A percentile compares a stretch with the other conserved stretches of the same genome.
Evolutionary conservation across 2,888 invertebrate species (phyloP).

Genomic region (Drosophila helvetica): DNA sequence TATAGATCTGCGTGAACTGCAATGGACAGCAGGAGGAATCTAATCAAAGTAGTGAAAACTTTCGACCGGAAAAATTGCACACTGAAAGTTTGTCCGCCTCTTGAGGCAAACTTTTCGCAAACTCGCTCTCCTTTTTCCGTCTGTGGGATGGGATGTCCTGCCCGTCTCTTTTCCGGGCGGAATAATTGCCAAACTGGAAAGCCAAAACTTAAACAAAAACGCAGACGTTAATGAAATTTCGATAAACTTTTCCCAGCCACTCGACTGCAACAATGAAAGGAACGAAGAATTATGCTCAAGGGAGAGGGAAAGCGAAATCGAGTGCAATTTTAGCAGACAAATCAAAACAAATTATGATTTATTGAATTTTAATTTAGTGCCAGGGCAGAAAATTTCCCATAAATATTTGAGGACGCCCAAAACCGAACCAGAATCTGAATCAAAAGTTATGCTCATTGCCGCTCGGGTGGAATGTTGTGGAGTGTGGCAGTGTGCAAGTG

Average conservation of each 20-base stretch:
- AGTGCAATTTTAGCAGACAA: conserved; percentile 51
- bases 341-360: conserved; percentile 79
- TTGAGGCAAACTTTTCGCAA: conserved; percentile 43
- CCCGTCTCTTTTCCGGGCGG: conserved; percentile 8
- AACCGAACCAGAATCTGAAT: conserved; percentile 16
- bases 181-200: conserved; percentile 72
- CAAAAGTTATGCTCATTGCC: conserved; percentile 73
- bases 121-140: neutral
- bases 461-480: conserved; percentile 40
- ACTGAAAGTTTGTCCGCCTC: conserved; percentile 54
- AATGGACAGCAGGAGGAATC: conserved; percentile 21
- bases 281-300: conserved; percentile 4
- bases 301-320: conserved; percentile 27
- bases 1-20: conserved; percentile 36
- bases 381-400: conserved; percentile 62
- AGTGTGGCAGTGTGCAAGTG: conserved; percentile 12
- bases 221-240: conserved; percentile 81
- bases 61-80: conserved; percentile 66
- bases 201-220: conserved; percentile 73
- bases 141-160: neutral
- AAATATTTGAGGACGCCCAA: conserved; percentile 73
- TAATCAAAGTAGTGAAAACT: conserved; percentile 56
- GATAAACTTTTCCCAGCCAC: conserved; percentile 68
- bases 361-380: conserved; percentile 81
- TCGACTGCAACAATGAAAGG: conserved; percentile 41